Evolutionary conservation across 2,797 vertebrate species (phyloP).

Genomic region (Xiphorhynchus erythropygius): DNA sequence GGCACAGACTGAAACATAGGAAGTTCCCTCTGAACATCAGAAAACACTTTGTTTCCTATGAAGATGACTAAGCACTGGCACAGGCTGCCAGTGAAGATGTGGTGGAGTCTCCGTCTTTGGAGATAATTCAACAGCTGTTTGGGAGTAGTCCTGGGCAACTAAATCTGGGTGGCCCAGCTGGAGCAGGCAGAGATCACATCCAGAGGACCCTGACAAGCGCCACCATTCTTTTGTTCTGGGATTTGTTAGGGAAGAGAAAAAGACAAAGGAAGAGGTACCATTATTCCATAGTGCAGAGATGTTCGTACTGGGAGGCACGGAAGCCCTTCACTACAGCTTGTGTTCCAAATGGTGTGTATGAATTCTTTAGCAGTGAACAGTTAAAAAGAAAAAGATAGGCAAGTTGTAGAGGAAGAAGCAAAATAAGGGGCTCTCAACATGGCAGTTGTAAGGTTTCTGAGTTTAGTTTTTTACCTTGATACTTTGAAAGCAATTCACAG

Average conservation of each 20-base stretch:
- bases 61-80: not conserved
- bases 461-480: not conserved
- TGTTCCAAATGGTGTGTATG: not conserved
- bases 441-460: not conserved
- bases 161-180: not conserved
- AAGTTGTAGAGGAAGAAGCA: not conserved
- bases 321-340: not conserved
- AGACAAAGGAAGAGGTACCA: not conserved
- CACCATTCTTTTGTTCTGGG: not conserved
- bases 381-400: not conserved
- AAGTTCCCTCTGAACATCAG: not conserved
- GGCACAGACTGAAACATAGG: not conserved
- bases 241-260: not conserved
- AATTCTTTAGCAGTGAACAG: not conserved
- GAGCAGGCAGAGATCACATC: not conserved
- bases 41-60: not conserved
- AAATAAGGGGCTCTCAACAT: not conserved
- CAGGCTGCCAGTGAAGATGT: not conserved
- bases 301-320: accelerated
- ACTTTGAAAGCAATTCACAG: not conserved
- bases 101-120: not conserved
- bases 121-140: not conserved
- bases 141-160: not conserved
- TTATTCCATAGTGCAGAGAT: not conserved
- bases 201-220: not conserved